phyloP scores from a whole-genome alignment of 2,888 invertebrate genomes.

The Pherbina coryleti region DNA sequence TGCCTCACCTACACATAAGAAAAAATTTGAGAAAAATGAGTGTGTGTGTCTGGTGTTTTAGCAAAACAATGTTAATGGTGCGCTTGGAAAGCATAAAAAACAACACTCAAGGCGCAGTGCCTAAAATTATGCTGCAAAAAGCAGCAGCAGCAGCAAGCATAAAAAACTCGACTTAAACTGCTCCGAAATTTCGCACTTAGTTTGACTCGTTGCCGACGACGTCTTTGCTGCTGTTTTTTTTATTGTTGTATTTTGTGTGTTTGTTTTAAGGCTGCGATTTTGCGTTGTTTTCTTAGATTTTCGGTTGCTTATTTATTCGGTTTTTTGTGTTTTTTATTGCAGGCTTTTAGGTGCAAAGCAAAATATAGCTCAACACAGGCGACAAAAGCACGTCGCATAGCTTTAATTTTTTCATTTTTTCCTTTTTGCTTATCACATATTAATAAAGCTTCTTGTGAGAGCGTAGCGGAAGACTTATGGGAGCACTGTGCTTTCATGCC shows the following conservation, averaged over 20 bases:
- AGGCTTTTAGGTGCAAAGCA: conserved; percentile 6
- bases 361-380: not conserved
- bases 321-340: conserved; percentile 2
- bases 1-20: not conserved
- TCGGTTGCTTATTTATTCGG: not conserved
- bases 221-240: too few relatives aligned
- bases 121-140: conserved; percentile 13
- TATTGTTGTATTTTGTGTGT: not conserved
- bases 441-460: not conserved
- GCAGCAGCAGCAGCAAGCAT: not conserved
- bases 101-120: not conserved
- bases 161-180: not conserved
- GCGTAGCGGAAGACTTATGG: not conserved
- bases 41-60: too few relatives aligned
- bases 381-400: not conserved
- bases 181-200: conserved; percentile 22
- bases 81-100: not conserved
- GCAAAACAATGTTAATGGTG: not conserved
- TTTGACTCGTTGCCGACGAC: not conserved
- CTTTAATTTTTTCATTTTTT: not conserved
- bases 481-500: conserved; percentile 6
- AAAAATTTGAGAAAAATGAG: too few relatives aligned
- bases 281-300: not conserved
- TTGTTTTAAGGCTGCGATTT: not conserved
- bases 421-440: not conserved